Evolutionary conservation across 2,113 vertebrate species (phyloP), one percentile per base, ranked within the genome.

Genomic region (Stictonetta naevosa): DNA sequence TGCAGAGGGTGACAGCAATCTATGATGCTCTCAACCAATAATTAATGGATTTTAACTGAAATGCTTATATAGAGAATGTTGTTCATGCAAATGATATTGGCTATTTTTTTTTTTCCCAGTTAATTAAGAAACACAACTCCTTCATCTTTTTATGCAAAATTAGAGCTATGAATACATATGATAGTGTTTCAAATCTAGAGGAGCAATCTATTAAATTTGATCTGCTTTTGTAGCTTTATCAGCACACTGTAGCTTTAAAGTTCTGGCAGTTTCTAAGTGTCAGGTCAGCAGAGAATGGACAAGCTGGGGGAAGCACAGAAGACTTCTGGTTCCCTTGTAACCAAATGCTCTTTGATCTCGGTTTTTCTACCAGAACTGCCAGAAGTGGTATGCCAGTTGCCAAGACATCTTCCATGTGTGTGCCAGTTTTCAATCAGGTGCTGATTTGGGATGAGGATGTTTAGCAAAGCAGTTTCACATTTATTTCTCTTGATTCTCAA

Each of bases 111-210:
- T 86, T 60, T 5, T 15, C 10, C 21, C 8, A 73, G 63, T 88
- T 94, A 94, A 95, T 95, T 86, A 90, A 88, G 72, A 94, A 92
- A 73, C 63, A 83, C 10, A 36, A 7, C 12, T 93, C 31, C 71
- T 91, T 92, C 66, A 76, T 77, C 56, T 88, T 94, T 86, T 94
- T 74, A 88, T 92, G 82, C 67, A 90, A 90, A 92, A 90, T 58
- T 58, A 74, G 71, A 95, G 19, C 8, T 52, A 88, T 71, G 33
- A 81, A 74, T 88, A 29, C 25, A 56, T 90, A 78, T 80, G 68
- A 78, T 46, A 8, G 2, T 34, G 71, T 95, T 93, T 90, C 69
- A 92, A 80, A 94, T 95, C 67, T 64, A 73, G 28, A 85, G 6
- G 28, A 94, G 6, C 22, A 67, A 77, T 90, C 50, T 66, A 42